These are phyloP conservation scores for Alauda arvensis DNA, from an alignment of 2,797 vertebrate species.

Conservation along the genomic window DNA sequence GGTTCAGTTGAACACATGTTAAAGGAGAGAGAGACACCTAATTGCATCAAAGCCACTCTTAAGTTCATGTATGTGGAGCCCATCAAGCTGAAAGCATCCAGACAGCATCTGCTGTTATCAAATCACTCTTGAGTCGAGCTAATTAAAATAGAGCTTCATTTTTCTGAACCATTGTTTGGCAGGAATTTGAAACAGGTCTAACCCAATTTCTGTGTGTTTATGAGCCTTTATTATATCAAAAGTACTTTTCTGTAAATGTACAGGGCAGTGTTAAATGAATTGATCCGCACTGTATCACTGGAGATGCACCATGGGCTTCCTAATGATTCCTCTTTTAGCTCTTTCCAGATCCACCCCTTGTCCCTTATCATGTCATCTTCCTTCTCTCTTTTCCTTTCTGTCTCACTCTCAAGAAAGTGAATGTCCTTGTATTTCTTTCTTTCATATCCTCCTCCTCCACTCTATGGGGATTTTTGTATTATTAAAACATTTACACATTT, in stretches of 20 bases:
- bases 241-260: constrained; percentile 97
- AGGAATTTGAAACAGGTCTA: constrained; percentile 92
- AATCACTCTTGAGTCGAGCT: constrained; percentile 89
- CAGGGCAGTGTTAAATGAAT: constrained; percentile 97
- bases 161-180: constrained; percentile 92
- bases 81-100: constrained; percentile 88
- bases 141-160: constrained; percentile 99
- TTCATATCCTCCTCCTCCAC: constrained; percentile 50
- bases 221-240: constrained; percentile 97
- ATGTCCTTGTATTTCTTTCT: constrained; percentile 61
- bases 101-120: constrained; percentile 85
- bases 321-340: constrained; percentile 87
- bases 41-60: constrained; percentile 86
- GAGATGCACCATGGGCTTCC: constrained; percentile 83
- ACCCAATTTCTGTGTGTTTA: constrained; percentile 97
- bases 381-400: constrained; percentile 38
- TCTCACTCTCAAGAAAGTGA: constrained; percentile 53
- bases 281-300: constrained; percentile 89
- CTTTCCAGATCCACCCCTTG: constrained; percentile 62
- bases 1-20: constrained; percentile 59
- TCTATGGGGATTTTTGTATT: constrained; percentile 61
- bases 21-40: constrained; percentile 77
- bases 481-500: constrained; percentile 56
- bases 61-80: constrained; percentile 82
- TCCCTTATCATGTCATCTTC: constrained; percentile 27